Percentiles rank a stretch among this genome's conserved stretches.
phyloP scores from a whole-genome alignment of 1,140 invertebrate genomes.

The Zaprionus kolodkinae region DNA sequence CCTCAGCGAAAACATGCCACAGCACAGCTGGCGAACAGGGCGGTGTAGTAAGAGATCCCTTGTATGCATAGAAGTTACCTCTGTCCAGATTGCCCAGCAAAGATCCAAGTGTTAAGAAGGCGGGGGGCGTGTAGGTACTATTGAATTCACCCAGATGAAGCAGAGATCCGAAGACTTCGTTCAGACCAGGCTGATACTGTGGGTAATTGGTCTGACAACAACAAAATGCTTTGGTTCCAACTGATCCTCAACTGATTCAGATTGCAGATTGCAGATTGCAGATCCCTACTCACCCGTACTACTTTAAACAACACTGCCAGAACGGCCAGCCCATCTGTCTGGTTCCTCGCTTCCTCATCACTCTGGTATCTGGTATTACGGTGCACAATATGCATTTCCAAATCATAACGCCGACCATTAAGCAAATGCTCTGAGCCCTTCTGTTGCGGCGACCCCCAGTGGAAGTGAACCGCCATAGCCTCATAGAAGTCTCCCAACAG shows the following conservation, averaged over 20 bases:
- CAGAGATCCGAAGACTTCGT: constrained; percentile 61
- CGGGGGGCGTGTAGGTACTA: constrained; percentile 62
- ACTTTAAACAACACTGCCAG: constrained; percentile 93
- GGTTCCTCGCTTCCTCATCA: constrained; percentile 87
- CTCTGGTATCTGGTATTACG: constrained; percentile 90
- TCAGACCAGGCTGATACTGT: constrained; percentile 56
- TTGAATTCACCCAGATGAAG: constrained; percentile 62
- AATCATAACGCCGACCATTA: constrained; percentile 86
- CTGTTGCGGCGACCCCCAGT: constrained; percentile 85
- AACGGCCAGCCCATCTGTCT: constrained; percentile 91
- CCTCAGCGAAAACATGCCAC: constrained; percentile 94
- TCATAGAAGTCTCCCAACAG: constrained; percentile 81
- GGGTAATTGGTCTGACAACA: constrained; percentile 29
- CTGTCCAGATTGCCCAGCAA: constrained; percentile 83
- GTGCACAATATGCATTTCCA: constrained; percentile 95
- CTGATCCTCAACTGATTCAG: not conserved
- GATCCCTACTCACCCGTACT: constrained; percentile 76
- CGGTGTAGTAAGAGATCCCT: constrained; percentile 96
- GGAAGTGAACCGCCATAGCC: constrained; percentile 85
- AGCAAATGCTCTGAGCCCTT: constrained; percentile 85
- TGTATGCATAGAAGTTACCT: constrained; percentile 91
- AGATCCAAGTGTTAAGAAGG: constrained; percentile 65
- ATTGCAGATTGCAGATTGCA: not conserved
- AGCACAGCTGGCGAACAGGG: constrained; percentile 94
- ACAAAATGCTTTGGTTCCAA: not conserved